Evolutionary conservation across 2,888 invertebrate species (phyloP), one percentile per base, ranked within the genome.

Genomic region (Frankliniella fusca): DNA sequence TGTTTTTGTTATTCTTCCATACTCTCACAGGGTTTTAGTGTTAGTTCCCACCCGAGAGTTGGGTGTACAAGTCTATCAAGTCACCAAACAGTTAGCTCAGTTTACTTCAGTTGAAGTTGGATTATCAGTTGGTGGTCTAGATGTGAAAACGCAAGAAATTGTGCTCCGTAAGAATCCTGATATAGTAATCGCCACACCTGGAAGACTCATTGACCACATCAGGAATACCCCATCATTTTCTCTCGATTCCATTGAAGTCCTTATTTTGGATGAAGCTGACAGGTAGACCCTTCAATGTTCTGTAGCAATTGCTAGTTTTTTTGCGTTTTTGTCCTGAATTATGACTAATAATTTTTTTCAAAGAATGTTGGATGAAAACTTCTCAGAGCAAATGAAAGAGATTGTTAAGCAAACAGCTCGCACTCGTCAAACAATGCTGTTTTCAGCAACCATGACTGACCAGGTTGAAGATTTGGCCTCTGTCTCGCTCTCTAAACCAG

Each of bases 391-490:
- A 88, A 97, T 99, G 97, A 98, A 97, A 87, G 98, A 99, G 89
- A 96, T 99, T 86, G 95, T 99, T 81, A 93, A 93, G 27, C 94
- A 97, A 86, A 99, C 99, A 88, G 92, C 97, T 0, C 92, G 93
- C 83, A 96, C 94, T 23, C 91, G 98, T 15, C 99, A 99, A 89
- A 99, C 98, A 0, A 95, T 99, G 92, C 89, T 99, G 83, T 99
- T 99, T 90, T 99, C 99, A 0, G 99, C 99, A 61, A 99, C 99
- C 20, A 99, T 99, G 98, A 97, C 97, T n/a, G 98, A 98, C 82
- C 93, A 96, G 88, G 98, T 98, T 0, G 94, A 97, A 88, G 97
- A 97, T 88, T 89, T 99, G 82, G 98, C 97, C 0, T 93, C 97
- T 0, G 95, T 99, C 1, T 98, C 98, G 0, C 90, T 99, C 48